Evolutionary conservation across 2,113 vertebrate species (phyloP), one percentile per base, ranked within the genome.

Genomic region (Coracopsis vasa): DNA sequence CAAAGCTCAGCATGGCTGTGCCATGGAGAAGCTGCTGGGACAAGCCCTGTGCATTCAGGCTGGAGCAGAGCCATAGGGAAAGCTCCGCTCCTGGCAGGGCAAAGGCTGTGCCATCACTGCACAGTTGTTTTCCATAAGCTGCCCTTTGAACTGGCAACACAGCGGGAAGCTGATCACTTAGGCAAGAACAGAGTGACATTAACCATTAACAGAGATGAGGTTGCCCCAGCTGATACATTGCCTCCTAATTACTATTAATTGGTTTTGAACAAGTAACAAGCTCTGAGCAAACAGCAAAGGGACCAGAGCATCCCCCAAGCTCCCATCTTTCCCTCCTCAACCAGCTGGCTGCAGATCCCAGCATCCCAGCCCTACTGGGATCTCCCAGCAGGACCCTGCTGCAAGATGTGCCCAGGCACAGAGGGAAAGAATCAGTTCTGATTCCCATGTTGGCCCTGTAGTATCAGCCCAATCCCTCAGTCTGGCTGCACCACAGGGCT

Each of bases 1-100:
- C 20, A 35, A 58, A 35, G 33, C 33, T 58, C 53, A 54, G 29
- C 53, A 24, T 15, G 33, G 56, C 33, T 0, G 1, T 23, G 69
- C 48, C 45, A 6, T 0, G 4, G 13, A 11, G 73, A 65, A 86
- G 80, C 47, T 37, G 11, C 62, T 21, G 25, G 18, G 28, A 72
- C 51, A 41, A 47, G 12, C 14, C 10, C 39, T 0, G 0, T 10
- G 31, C 9, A 3, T 5, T 35, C 1, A 0, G 33, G 62, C 31
- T 0, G 0, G 16, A 48, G 79, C 25, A 5, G 47, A 71, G 86
- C 20, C 0, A 0, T 14, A 8, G 11, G 25, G 25, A 72, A 31
- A 60, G 64, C 77, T 83, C 47, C 27, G 33, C 83, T 78, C 13
- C 4, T n/a, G n/a, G 86, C 0, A 0, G 35, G 61, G 28, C 61